Evolutionary conservation across 2,888 invertebrate genomes (phyloP).

Genomic region (Lamellibrachia satsuma): DNA sequence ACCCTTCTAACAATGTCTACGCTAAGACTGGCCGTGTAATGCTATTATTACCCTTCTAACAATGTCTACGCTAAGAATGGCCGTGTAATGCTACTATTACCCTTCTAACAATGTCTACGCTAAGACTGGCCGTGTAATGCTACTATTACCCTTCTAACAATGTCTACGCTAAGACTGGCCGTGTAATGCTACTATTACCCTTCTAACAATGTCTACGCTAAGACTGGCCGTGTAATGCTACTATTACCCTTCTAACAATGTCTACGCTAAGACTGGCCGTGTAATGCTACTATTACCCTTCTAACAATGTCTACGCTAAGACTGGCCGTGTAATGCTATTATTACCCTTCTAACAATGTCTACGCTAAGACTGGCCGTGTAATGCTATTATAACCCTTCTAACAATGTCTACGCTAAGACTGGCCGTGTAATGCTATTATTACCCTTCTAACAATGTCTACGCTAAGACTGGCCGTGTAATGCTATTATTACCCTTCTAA

Average conservation of each 20-base stretch:
- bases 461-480: no score
- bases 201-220: not conserved
- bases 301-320: not conserved
- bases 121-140: not conserved
- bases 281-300: not conserved
- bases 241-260: no score
- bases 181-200: not conserved
- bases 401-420: not conserved
- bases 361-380: no score
- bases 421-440: not conserved
- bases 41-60: no score
- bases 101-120: not conserved
- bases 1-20: not conserved
- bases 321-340: not conserved
- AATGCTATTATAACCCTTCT: not conserved
- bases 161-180: no score
- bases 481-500: not conserved
- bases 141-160: no score
- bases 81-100: not conserved
- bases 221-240: not conserved
- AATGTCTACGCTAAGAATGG: no score
- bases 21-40: not conserved
- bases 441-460: no score
- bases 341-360: no score
- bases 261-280: no score